Evolutionary conservation across 1,140 invertebrate species (phyloP).

Genomic region (Lordiphosa stackelbergi): DNA sequence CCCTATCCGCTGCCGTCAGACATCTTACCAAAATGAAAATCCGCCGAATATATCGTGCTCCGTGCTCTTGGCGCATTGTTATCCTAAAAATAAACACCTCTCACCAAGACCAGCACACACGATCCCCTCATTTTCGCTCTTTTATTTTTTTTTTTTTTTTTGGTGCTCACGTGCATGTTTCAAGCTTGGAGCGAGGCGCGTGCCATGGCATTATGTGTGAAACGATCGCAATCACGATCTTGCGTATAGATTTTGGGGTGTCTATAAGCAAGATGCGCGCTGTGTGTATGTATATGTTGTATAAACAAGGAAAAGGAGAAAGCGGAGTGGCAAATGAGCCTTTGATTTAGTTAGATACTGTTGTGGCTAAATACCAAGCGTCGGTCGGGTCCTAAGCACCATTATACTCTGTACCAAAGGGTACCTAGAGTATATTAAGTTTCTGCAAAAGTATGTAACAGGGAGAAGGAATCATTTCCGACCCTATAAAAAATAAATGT

Average conservation of each 20-base stretch:
- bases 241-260: slow-evolving; percentile 35
- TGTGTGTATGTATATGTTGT: slow-evolving; percentile 19
- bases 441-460: no score
- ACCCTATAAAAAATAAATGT: no score
- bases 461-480: no score
- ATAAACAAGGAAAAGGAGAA: slow-evolving; percentile 17
- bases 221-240: slow-evolving; percentile 53
- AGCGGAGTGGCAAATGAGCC: slow-evolving; percentile 30
- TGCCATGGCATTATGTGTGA: slow-evolving; percentile 51
- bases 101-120: slow-evolving; percentile 13
- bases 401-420: no score
- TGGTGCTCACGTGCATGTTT: slow-evolving; percentile 42
- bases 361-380: slow-evolving; percentile 13
- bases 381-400: no score
- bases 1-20: slow-evolving; percentile 10
- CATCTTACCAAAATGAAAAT: slow-evolving; percentile 39
- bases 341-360: slow-evolving; percentile 57
- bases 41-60: slow-evolving; percentile 35
- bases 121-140: slow-evolving; percentile 21
- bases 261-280: slow-evolving; percentile 34
- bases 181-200: slow-evolving; percentile 43
- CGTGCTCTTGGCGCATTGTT: slow-evolving; percentile 58
- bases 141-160: slow-evolving; percentile 10
- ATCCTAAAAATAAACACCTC: slow-evolving; percentile 67
- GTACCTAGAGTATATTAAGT: no score